Percentiles rank a stretch among this genome's conserved stretches.
Conservation (phyloP, 2,113 vertebrate species). For the Arizona elegans region DNA sequence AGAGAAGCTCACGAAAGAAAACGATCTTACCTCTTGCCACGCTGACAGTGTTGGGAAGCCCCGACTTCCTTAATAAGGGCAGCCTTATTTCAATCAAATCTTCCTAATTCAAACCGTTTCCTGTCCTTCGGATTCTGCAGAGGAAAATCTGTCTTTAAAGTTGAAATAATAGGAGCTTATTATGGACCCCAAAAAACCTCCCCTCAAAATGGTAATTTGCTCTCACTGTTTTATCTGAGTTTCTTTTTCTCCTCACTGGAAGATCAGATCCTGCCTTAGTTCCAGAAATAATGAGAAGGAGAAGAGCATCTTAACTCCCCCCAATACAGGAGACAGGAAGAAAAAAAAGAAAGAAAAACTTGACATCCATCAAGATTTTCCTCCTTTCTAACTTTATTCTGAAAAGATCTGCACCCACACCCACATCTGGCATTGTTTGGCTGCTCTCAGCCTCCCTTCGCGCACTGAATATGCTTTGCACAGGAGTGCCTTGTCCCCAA, state of each 20-base stretch:
- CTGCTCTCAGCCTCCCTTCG: slow-evolving; percentile 7
- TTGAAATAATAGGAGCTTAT: slow-evolving; percentile 8
- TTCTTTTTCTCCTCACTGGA: slow-evolving; percentile 21
- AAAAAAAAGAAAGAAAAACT: background rate
- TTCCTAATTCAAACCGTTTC: background rate
- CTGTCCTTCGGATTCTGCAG: background rate
- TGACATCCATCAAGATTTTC: slow-evolving; percentile 25
- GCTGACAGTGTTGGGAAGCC: too few species aligned
- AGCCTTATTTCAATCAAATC: slow-evolving; percentile 3
- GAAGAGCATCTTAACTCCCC: background rate
- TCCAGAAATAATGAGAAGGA: slow-evolving; percentile 35
- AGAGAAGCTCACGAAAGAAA: too few species aligned
- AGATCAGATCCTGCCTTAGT: background rate
- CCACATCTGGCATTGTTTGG: background rate
- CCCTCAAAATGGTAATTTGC: background rate
- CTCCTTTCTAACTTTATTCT: slow-evolving; percentile 41
- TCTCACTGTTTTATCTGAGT: background rate
- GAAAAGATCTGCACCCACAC: slow-evolving; percentile 24
- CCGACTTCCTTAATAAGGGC: too few species aligned
- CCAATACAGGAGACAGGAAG: background rate
- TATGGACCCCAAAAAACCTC: background rate
- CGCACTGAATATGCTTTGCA: background rate
- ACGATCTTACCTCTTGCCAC: too few species aligned
- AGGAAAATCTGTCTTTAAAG: background rate
- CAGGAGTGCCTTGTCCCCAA: background rate